Percentiles rank a stretch among this genome's conserved stretches.
Conservation (phyloP, 2,888 invertebrate species). For the Plagodis pulveraria region DNA sequence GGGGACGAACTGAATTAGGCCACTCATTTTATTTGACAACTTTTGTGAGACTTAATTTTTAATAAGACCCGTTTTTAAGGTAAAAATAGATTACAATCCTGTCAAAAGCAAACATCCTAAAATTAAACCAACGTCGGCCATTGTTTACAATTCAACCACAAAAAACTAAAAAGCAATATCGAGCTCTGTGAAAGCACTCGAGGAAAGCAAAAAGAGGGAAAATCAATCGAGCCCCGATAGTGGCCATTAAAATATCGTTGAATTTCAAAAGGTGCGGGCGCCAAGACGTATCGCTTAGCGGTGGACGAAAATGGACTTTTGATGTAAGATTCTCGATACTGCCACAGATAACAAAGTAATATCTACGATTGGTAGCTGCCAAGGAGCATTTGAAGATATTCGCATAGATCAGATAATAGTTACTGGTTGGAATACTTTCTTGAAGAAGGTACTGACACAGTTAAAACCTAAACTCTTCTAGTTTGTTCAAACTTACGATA, state of each 20-base stretch:
- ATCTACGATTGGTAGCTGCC: slow-evolving; percentile 2
- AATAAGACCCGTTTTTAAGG: too few relatives aligned
- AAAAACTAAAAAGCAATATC: slow-evolving; percentile 53
- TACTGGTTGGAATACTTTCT: slow-evolving; percentile 46
- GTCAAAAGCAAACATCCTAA: too few relatives aligned
- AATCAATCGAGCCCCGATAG: slow-evolving; percentile 74
- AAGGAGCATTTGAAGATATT: slow-evolving; percentile 28
- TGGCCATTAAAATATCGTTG: slow-evolving; percentile 83
- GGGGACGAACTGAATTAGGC: too few relatives aligned
- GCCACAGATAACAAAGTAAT: neutral
- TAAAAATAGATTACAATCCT: too few relatives aligned
- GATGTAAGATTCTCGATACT: slow-evolving; percentile 61
- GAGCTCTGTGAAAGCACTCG: slow-evolving; percentile 52
- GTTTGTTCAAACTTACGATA: too few relatives aligned
- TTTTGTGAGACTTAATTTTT: too few relatives aligned
- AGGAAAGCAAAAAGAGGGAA: slow-evolving; percentile 54
- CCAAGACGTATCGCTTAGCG: slow-evolving; percentile 63
- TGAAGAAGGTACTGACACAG: slow-evolving; percentile 46
- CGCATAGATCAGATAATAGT: slow-evolving; percentile 1
- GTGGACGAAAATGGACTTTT: slow-evolving; percentile 73
- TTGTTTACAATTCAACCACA: slow-evolving; percentile 36
- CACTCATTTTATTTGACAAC: too few relatives aligned
- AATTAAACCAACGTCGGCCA: neutral
- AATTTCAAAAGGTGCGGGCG: slow-evolving; percentile 71
- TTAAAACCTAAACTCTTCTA: slow-evolving; percentile 44